Base-by-base conservation (phyloP, 2,113 vertebrate species). In the Nematolebias whitei region DNA sequence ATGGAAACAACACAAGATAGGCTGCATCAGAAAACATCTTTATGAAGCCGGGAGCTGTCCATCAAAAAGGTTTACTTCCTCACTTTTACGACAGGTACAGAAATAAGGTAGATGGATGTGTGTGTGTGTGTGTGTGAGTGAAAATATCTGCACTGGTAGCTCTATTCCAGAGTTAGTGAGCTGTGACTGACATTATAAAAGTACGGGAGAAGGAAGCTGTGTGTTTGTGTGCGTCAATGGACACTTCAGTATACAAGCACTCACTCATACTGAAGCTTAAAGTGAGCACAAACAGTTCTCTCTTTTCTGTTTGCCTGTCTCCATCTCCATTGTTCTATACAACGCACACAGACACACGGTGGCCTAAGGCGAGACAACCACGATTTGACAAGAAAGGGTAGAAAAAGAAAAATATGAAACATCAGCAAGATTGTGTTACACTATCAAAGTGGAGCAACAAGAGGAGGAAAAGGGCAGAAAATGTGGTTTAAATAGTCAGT, bases 131-230 rank as follows among this genome's bases (percentile, higher is more conserved):
- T 19, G n/a, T 63, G 64, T 23, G 26, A 12, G 20, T 5, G 63
- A 24, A 23, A 23, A 12, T 44, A 19, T 63, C 47, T 54, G 41
- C 22, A 13, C 44, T 20, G 32, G 57, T 53, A 29, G 59, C 64
- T 66, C 45, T 73, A 78, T 84, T 76, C 76, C 70, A 43, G 58
- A 51, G 45, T 61, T 72, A 65, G 73, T 84, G 73, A 85, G 60
- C 73, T 78, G 76, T 76, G 77, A 80, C 81, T 78, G 71, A 76
- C 76, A 74, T 63, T 13, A 59, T 68, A 64, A 68, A 78, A 67
- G 45, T 32, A 63, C 59, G 38, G 39, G 41, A 61, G 40, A 38
- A 62, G 54, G 43, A 80, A 23, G 53, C 60, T 60, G 62, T 44
- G 43, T n/a, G 43, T 44, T 16, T 44, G 43, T 44, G 32, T 40